phyloP scores from a whole-genome alignment of 2,113 vertebrate genomes.

The Onychostruthus taczanowskii region DNA sequence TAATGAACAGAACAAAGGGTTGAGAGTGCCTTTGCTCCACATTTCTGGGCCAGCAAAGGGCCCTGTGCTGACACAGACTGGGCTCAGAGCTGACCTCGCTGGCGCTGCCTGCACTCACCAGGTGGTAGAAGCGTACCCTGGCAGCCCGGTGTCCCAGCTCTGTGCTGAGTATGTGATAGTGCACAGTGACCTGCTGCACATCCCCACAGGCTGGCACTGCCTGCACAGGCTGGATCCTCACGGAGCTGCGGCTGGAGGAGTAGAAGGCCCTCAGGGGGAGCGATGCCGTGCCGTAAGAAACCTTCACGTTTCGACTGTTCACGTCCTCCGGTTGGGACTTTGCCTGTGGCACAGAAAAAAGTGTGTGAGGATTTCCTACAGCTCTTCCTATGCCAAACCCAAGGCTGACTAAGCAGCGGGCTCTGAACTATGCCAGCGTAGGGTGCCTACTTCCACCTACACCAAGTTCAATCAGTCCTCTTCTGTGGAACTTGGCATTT shows the following conservation, averaged over 20 bases:
- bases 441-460: neutral
- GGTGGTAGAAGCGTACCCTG: constrained; percentile 2
- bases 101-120: neutral
- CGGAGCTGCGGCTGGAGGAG: constrained; percentile 36
- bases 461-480: neutral
- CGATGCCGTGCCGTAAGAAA: neutral
- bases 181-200: neutral
- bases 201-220: neutral
- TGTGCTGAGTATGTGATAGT: neutral
- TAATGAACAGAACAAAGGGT: neutral
- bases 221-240: constrained; percentile 9
- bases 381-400: neutral
- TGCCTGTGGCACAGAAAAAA: constrained; percentile 19
- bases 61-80: neutral
- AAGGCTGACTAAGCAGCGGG: neutral
- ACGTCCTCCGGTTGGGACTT: neutral
- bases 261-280: neutral
- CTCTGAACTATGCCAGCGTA: neutral
- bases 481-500: neutral
- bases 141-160: neutral
- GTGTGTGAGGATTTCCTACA: neutral
- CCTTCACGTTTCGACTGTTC: rapidly evolving
- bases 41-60: neutral
- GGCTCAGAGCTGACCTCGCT: rapidly evolving
- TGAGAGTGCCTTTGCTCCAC: neutral